Percentiles rank a stretch among this genome's conserved stretches.
Evolutionary conservation across 1,140 invertebrate species (phyloP).

Genomic region (Campodea augens): DNA sequence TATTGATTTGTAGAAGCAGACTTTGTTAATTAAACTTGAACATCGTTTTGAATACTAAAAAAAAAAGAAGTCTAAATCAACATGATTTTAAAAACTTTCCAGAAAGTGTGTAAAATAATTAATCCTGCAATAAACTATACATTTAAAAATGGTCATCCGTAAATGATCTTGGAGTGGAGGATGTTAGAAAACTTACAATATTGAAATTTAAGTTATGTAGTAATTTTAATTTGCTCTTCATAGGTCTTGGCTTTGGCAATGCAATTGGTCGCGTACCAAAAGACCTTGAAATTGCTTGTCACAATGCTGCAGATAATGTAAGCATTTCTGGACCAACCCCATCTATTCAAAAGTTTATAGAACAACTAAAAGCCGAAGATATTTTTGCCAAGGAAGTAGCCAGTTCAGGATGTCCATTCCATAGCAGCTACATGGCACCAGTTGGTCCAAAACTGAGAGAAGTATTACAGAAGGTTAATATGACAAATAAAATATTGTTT

Average conservation of each 20-base stretch:
- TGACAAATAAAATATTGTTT: neutral
- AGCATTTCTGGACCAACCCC: constrained; percentile 48
- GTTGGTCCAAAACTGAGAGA: constrained; percentile 51
- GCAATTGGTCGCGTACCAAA: constrained; percentile 27
- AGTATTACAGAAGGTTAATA: constrained; percentile 40
- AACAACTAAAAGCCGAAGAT: constrained; percentile 47
- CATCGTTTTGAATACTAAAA: too few species aligned
- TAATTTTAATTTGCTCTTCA: neutral
- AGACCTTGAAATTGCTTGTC: constrained; percentile 45
- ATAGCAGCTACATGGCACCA: constrained; percentile 55
- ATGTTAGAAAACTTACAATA: too few species aligned
- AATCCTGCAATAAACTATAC: too few species aligned
- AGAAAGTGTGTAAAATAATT: too few species aligned
- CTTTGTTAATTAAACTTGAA: too few species aligned
- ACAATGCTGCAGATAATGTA: constrained; percentile 43
- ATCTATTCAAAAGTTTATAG: constrained; percentile 47
- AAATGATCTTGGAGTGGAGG: too few species aligned
- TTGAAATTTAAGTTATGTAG: too few species aligned
- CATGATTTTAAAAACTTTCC: too few species aligned
- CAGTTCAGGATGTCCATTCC: constrained; percentile 69
- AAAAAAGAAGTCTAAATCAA: too few species aligned
- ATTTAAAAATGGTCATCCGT: too few species aligned
- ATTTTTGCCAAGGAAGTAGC: constrained; percentile 79
- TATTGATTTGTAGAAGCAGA: too few species aligned
- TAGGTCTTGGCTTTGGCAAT: constrained; percentile 35